Conservation (phyloP, 2,888 invertebrate genomes). For the Ectobius pallidus region DNA sequence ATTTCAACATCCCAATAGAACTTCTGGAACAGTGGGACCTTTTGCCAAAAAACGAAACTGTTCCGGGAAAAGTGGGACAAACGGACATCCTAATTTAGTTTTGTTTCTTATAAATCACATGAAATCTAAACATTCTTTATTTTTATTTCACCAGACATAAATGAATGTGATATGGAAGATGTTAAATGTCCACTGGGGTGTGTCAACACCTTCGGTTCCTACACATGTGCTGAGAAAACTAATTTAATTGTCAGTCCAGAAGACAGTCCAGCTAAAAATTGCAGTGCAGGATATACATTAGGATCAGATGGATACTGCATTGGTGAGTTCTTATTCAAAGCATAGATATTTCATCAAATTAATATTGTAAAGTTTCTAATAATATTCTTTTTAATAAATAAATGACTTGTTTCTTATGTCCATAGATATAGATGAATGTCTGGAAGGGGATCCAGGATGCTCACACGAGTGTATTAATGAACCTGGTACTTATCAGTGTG, state of each 20-base stretch:
- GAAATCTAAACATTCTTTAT: too few relatives aligned
- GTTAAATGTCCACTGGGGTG: slow-evolving; percentile 58
- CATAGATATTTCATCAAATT: too few relatives aligned
- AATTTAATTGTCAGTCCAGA: neutral
- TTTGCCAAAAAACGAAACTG: too few relatives aligned
- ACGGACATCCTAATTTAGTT: too few relatives aligned
- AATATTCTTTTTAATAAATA: too few relatives aligned
- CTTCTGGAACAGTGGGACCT: too few relatives aligned
- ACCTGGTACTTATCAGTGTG: slow-evolving; percentile 59
- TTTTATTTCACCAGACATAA: slow-evolving; percentile 56
- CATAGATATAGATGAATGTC: slow-evolving; percentile 51
- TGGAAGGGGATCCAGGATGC: slow-evolving; percentile 49
- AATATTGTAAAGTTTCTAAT: too few relatives aligned
- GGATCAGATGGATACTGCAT: slow-evolving; percentile 29
- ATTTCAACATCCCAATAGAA: too few relatives aligned
- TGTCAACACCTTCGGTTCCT: slow-evolving; percentile 66
- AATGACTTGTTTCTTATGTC: neutral
- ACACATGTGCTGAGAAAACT: slow-evolving; percentile 55
- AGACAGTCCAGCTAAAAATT: slow-evolving; percentile 29
- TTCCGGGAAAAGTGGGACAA: too few relatives aligned
- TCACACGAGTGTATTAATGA: slow-evolving; percentile 51
- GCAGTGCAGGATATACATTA: slow-evolving; percentile 22
- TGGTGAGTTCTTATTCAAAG: slow-evolving; percentile 24
- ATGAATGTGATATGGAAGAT: slow-evolving; percentile 60
- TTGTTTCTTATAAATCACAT: too few relatives aligned